Conservation (phyloP, 2,888 invertebrate genomes). For the Eilema caniola region DNA sequence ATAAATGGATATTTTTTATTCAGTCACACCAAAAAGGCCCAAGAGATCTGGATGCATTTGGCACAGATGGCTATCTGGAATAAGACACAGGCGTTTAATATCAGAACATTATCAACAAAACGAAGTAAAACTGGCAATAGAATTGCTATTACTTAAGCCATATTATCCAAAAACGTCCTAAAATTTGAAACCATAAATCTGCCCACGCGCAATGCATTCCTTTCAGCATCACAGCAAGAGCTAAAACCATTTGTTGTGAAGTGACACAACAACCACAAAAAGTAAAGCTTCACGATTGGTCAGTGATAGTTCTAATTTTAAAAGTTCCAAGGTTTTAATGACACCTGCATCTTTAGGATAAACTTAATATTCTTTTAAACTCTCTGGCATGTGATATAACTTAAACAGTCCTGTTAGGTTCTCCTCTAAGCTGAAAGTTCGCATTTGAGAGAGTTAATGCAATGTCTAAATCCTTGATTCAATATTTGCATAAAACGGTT, state of each 20-base stretch:
- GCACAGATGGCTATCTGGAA: background rate
- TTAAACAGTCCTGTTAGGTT: too few species aligned
- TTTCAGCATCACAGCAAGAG: constrained; percentile 21
- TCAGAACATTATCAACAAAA: background rate
- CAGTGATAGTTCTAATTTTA: constrained; percentile 42
- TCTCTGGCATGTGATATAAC: too few species aligned
- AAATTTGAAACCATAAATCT: constrained; percentile 19
- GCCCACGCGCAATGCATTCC: constrained; percentile 34
- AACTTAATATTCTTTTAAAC: too few species aligned
- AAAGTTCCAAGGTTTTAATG: constrained; percentile 11
- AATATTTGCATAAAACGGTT: too few species aligned
- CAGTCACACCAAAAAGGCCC: background rate
- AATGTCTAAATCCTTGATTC: too few species aligned
- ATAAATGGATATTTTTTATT: background rate
- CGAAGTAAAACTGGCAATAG: background rate
- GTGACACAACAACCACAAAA: constrained; percentile 46
- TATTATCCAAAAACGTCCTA: constrained; percentile 3
- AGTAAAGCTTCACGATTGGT: constrained; percentile 31
- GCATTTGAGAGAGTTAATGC: too few species aligned
- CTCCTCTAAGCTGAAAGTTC: too few species aligned
- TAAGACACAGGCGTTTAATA: too few species aligned
- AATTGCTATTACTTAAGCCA: background rate
- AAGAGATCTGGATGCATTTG: background rate
- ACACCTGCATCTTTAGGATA: background rate
- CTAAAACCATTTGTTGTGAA: constrained; percentile 20